Conservation (phyloP, 30 jellyfish, hydroid and myxozoan species). For the Pseudorhiza aurosa region DNA sequence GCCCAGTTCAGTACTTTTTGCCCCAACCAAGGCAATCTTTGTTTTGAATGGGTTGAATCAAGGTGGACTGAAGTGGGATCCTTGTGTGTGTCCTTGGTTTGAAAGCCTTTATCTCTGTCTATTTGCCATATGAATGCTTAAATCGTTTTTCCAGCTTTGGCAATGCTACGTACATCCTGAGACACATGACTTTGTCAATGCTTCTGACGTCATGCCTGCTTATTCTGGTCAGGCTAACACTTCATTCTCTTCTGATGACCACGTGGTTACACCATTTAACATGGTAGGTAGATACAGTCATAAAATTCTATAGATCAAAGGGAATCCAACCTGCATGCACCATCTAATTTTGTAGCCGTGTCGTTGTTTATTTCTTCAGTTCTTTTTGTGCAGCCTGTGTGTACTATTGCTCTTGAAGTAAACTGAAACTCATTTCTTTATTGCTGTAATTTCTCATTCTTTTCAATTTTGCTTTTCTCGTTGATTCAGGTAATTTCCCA, state of each 20-base stretch:
- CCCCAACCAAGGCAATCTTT: too few relatives aligned
- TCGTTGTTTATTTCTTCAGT: too few relatives aligned
- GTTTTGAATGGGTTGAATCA: too few relatives aligned
- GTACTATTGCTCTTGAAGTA: too few relatives aligned
- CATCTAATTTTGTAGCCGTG: background rate
- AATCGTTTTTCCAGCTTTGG: constrained; percentile 59
- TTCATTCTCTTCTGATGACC: constrained; percentile 50
- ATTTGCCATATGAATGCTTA: too few relatives aligned
- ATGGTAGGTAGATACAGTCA: constrained; percentile 41
- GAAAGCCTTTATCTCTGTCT: too few relatives aligned
- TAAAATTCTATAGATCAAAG: background rate
- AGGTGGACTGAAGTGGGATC: too few relatives aligned
- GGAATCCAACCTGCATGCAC: background rate
- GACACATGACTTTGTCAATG: constrained; percentile 69
- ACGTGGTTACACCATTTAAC: constrained; percentile 53
- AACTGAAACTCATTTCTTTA: too few relatives aligned
- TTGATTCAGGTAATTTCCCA: constrained; percentile 58
- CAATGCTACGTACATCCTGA: constrained; percentile 79
- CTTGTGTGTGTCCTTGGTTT: too few relatives aligned
- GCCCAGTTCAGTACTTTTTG: too few relatives aligned
- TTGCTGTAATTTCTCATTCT: too few relatives aligned
- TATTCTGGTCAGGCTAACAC: constrained; percentile 45
- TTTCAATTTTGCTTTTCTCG: too few relatives aligned
- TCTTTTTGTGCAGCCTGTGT: background rate
- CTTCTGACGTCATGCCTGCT: constrained; percentile 33